phyloP scores from a whole-genome alignment of 2,888 invertebrate species.

The Agriopis leucophaearia region DNA sequence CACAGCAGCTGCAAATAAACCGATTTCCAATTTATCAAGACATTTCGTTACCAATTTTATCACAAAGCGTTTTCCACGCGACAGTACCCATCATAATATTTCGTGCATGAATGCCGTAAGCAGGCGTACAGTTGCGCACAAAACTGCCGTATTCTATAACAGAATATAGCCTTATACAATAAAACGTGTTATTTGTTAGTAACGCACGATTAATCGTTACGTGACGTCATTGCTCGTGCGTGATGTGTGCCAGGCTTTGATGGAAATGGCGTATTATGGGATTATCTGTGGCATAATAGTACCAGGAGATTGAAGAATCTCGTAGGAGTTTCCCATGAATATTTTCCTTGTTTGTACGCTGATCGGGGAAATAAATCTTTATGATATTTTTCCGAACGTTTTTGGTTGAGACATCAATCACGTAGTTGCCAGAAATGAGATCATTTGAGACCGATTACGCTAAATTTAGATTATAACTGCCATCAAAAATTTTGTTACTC shows the following conservation, averaged over 20 bases:
- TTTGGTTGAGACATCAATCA: conserved; percentile 14
- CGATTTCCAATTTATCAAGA: conserved; percentile 46
- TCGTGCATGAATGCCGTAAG: conserved; percentile 52
- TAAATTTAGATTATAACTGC: conserved; percentile 9
- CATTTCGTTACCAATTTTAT: conserved; percentile 44
- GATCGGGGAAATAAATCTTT: conserved; percentile 27
- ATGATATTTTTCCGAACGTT: conserved; percentile 22
- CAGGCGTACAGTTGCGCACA: conserved; percentile 47
- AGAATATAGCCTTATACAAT: conserved; percentile 3
- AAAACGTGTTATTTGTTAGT: conserved; percentile 40
- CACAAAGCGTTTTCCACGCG: conserved; percentile 46
- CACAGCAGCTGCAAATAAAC: conserved; percentile 42
- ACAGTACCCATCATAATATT: conserved; percentile 52
- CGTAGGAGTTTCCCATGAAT: conserved; percentile 28
- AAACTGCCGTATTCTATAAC: conserved; percentile 39
- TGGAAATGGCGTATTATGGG: conserved; percentile 30
- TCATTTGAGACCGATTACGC: conserved; percentile 7
- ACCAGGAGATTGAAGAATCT: conserved; percentile 35
- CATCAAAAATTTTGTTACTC: neutral
- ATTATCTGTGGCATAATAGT: conserved; percentile 29
- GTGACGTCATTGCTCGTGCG: conserved; percentile 43
- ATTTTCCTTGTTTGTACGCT: conserved; percentile 35
- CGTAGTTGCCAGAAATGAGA: conserved; percentile 12
- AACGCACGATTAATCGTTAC: conserved; percentile 45
- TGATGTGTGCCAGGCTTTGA: conserved; percentile 43